Base-by-base conservation (phyloP, 1,140 invertebrate species). In the Scaptodrosophila lebanonensis region DNA sequence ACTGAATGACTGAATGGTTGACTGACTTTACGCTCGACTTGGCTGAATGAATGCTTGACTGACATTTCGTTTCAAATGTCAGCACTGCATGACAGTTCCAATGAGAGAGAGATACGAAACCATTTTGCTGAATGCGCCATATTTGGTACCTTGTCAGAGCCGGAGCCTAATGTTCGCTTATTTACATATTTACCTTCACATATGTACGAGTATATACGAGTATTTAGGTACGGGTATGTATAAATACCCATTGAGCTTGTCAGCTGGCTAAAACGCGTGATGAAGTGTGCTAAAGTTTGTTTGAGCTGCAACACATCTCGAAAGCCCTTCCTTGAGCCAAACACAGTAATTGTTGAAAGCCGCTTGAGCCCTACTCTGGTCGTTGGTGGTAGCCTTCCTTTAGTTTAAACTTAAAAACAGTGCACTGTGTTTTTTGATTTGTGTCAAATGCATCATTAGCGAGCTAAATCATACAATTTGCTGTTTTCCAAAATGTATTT, bases 11-110 rank as follows among this genome's bases (percentile, higher is more conserved):
- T 68, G 59, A 73, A 65, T 47, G 36, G 50, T 40, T 77, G 72
- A 79, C 73, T 82, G 75, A 82, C 75, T 75, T 82, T 82, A 83
- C 62, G 66, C 57, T 68, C 83, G 69, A 82, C 82, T 67, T 43
- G 39, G 43, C 43, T 17, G 18, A n/a, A n/a, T 68, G 59, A 73
- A 65, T 47, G 36, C 45, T 40, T 77, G 72, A 79, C 73, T 82
- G 75, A 82, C 75, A 82, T 82, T 82, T 82, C 62, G 66, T 54
- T 68, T 82, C 75, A 82, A 82, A 68, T 43, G 39, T 48, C 43
- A 20, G 18, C 50, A 29, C 18, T 17, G 36, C 73, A 79, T 82
- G 73, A 79, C 75, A 82, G 73, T 79, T 79, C 69, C 82, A 79
- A 77, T 67, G 66, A 70, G n/a, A 43, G 43, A 44, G 49, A 45